Percentiles rank a stretch among this genome's conserved stretches.
Conservation (phyloP, 2,113 vertebrate genomes). For the Mesitornis unicolor region DNA sequence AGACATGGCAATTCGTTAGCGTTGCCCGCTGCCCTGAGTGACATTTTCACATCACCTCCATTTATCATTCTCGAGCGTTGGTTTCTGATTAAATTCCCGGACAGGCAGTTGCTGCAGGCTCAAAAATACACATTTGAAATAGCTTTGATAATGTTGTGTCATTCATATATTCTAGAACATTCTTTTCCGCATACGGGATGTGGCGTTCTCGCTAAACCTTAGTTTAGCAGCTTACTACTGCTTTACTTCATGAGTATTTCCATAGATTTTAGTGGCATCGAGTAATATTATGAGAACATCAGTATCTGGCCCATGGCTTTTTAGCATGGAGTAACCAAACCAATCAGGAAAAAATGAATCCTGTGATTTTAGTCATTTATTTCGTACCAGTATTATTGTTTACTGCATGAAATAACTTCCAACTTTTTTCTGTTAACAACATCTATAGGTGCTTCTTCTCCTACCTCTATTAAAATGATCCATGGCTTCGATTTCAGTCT, state of each 20-base stretch:
- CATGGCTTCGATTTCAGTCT: background rate
- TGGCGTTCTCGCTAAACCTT: background rate
- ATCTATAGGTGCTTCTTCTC: background rate
- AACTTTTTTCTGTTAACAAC: background rate
- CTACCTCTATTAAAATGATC: background rate
- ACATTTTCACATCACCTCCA: conserved; percentile 47
- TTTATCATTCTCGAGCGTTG: conserved; percentile 31
- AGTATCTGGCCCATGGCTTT: background rate
- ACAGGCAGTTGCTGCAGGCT: conserved; percentile 35
- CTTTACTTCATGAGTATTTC: background rate
- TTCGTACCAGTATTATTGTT: background rate
- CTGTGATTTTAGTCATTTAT: background rate
- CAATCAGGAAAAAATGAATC: background rate
- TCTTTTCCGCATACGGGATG: background rate
- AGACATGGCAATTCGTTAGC: conserved; percentile 57
- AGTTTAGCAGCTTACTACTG: background rate
- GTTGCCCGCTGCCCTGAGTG: conserved; percentile 49
- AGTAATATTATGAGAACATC: background rate
- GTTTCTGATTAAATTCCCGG: conserved; percentile 68
- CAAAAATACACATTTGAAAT: conserved; percentile 47
- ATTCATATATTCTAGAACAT: conserved; percentile 28
- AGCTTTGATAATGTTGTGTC: conserved; percentile 39
- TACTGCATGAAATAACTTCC: background rate
- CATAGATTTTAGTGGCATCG: background rate
- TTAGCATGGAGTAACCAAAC: background rate